These are phyloP conservation scores for Otocyon megalotis DNA, from an alignment of 2,113 vertebrate species.

Conservation along the genomic window DNA sequence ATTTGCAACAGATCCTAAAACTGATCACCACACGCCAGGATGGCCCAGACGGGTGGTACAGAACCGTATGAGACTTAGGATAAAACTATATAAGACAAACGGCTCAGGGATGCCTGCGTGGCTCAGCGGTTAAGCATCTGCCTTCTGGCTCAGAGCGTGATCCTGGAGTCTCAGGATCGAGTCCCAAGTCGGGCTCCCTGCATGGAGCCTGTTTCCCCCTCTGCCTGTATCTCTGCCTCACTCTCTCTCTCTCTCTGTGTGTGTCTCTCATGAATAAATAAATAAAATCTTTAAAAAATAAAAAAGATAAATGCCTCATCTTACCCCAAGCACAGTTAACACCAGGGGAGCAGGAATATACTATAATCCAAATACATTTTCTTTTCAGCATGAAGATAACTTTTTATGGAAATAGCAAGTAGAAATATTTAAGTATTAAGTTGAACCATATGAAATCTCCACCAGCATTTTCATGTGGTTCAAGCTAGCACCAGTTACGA, in stretches of 20 bases:
- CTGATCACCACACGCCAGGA: not conserved
- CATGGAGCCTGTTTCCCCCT: too few relatives aligned
- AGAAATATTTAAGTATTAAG: slow-evolving; percentile 66
- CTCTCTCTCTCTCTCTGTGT: too few relatives aligned
- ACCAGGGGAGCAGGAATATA: not conserved
- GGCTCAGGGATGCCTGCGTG: not conserved
- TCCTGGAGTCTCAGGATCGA: too few relatives aligned
- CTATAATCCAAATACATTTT: not conserved
- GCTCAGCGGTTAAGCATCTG: too few relatives aligned
- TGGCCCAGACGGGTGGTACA: not conserved
- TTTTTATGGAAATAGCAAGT: slow-evolving; percentile 53
- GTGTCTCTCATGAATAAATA: too few relatives aligned
- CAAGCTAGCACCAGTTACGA: slow-evolving; percentile 64
- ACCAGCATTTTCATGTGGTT: slow-evolving; percentile 53
- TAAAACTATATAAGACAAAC: not conserved
- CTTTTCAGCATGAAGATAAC: not conserved
- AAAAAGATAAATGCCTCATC: not conserved
- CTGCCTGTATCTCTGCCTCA: too few relatives aligned
- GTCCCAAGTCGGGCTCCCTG: too few relatives aligned
- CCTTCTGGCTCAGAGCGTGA: too few relatives aligned
- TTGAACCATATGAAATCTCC: slow-evolving; percentile 51
- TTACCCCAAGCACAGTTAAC: not conserved
- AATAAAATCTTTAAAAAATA: too few relatives aligned
- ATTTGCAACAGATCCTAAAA: not conserved
- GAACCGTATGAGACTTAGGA: not conserved